A percentile compares a stretch with the other conserved stretches of the same genome.
These are phyloP conservation scores for Prionailurus viverrinus DNA, from an alignment of 2,113 vertebrate genomes.

Conservation along the genomic window DNA sequence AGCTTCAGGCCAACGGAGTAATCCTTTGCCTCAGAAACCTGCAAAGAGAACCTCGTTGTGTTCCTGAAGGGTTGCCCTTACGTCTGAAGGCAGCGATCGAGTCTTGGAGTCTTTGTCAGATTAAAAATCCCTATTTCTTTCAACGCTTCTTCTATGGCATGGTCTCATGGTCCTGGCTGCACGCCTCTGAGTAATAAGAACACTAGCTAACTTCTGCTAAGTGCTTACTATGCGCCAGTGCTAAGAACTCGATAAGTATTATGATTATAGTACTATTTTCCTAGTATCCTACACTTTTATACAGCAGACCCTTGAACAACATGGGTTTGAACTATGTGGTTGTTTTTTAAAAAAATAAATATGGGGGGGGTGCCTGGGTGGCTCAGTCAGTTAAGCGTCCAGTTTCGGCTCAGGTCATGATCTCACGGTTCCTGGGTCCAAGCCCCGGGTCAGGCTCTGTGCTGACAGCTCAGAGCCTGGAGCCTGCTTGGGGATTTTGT, in stretches of 20 bases:
- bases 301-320: background rate
- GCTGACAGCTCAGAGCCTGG: too few species aligned
- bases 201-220: background rate
- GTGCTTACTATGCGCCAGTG: background rate
- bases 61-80: background rate
- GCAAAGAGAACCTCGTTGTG: background rate
- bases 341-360: background rate
- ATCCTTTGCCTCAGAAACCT: background rate
- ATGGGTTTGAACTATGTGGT: background rate
- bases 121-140: background rate
- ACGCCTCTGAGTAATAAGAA: background rate
- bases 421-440: too few species aligned
- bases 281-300: background rate
- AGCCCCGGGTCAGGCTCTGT: fast-evolving
- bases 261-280: background rate
- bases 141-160: too few species aligned
- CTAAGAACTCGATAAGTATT: background rate
- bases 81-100: too few species aligned
- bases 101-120: background rate
- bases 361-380: too few species aligned
- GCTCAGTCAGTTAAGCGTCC: too few species aligned
- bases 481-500: too few species aligned
- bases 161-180: background rate
- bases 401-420: too few species aligned
- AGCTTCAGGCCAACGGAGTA: too few species aligned